A percentile compares a stretch with the other conserved stretches of the same genome.
Conservation (phyloP, 2,888 invertebrate species). For the Drosophila kokeensis region DNA sequence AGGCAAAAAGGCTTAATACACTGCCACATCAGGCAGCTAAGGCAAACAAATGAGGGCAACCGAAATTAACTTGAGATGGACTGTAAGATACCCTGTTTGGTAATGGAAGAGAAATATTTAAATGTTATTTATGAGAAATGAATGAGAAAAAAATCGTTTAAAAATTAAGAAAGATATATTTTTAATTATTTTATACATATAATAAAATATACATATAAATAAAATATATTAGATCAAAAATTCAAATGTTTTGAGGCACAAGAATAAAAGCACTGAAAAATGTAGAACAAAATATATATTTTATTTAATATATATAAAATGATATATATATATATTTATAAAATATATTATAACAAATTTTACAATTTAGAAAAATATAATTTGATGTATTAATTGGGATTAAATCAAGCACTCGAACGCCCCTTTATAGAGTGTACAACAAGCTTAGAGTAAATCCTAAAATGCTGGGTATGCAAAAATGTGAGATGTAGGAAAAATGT, state of each 20-base stretch:
- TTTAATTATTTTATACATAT: no score
- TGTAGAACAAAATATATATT: no score
- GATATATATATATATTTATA: not conserved
- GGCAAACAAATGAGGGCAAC: constrained; percentile 16
- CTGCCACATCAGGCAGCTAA: constrained; percentile 22
- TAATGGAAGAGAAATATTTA: not conserved
- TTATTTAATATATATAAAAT: not conserved
- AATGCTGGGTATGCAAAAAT: constrained; percentile 61
- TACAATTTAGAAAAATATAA: rapidly evolving
- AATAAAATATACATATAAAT: no score
- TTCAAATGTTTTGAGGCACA: not conserved
- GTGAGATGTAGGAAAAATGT: constrained; percentile 66
- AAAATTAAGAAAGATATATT: no score
- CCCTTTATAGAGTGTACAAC: not conserved
- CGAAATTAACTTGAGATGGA: not conserved
- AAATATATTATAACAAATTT: not conserved
- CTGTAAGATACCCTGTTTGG: constrained; percentile 14
- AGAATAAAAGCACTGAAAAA: not conserved
- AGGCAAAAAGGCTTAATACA: constrained; percentile 64
- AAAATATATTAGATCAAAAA: no score
- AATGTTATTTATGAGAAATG: not conserved
- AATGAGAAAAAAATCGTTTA: not conserved
- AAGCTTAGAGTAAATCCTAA: not conserved
- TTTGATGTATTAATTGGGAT: not conserved
- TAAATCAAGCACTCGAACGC: not conserved